These are phyloP conservation scores for Coracopsis vasa DNA, from an alignment of 2,113 vertebrate genomes.

Conservation along the genomic window DNA sequence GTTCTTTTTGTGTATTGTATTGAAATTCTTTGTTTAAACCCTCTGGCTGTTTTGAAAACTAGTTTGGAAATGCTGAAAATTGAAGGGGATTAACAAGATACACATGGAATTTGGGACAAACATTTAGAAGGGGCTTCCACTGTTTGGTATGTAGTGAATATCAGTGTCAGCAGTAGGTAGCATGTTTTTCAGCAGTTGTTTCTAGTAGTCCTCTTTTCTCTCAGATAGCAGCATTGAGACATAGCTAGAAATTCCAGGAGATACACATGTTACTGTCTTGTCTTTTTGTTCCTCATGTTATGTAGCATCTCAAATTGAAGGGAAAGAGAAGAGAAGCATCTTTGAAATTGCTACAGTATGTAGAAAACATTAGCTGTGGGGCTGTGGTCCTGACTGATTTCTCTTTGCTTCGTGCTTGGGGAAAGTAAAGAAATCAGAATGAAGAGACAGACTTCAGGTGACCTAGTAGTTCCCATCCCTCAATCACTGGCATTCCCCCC, in stretches of 20 bases:
- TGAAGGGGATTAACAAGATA: neutral
- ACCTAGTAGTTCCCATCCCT: neutral
- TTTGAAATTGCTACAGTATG: neutral
- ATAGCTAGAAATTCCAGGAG: neutral
- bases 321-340: neutral
- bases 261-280: neutral
- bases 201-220: neutral
- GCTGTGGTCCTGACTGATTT: neutral
- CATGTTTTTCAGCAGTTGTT: neutral
- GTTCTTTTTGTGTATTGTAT: neutral
- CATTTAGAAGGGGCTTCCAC: neutral
- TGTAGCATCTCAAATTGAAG: neutral
- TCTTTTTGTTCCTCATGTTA: neutral
- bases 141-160: neutral
- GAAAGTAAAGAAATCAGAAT: neutral
- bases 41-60: neutral
- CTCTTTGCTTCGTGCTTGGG: neutral
- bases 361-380: neutral
- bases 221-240: neutral
- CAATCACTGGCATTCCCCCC: rapidly evolving
- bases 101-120: neutral
- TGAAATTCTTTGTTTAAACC: neutral
- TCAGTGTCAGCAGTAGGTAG: neutral
- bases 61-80: neutral
- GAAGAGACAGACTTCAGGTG: neutral